These are phyloP conservation scores for Eupithecia abbreviata DNA, from an alignment of 2,888 invertebrate species.

Conservation along the genomic window DNA sequence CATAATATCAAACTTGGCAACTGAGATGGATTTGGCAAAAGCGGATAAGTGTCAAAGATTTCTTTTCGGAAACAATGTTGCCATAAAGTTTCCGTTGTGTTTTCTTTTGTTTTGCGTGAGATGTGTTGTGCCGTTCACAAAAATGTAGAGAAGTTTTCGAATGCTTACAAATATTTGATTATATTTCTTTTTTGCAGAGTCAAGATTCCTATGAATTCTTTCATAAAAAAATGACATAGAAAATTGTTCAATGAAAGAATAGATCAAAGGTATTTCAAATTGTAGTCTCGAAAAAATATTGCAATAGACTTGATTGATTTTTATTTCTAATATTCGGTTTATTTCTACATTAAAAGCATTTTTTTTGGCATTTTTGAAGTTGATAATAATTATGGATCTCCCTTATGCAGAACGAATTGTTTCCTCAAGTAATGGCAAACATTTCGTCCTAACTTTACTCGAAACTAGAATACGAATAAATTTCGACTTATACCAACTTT, in stretches of 20 bases:
- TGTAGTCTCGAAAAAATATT: not conserved
- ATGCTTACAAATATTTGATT: conserved; percentile 19
- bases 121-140: conserved; percentile 13
- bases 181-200: conserved; percentile 3
- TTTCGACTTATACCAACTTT: conserved; percentile 37
- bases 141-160: conserved; percentile 22
- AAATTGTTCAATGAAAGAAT: not conserved
- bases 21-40: conserved; percentile 24
- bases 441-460: not conserved
- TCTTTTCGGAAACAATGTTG: conserved; percentile 23
- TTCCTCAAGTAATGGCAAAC: not conserved
- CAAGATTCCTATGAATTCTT: not conserved
- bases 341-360: not conserved
- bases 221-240: not conserved
- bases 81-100: conserved; percentile 12
- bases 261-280: not conserved
- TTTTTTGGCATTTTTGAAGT: too few relatives aligned
- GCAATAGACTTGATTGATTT: not conserved
- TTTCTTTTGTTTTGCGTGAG: conserved; percentile 15
- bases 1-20: conserved; percentile 8
- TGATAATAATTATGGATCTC: not conserved
- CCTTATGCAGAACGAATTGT: not conserved
- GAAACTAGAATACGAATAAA: not conserved
- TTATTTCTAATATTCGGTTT: not conserved
- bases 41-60: conserved; percentile 47